Conservation (phyloP, 2,113 vertebrate species). For the Leptosomus discolor region DNA sequence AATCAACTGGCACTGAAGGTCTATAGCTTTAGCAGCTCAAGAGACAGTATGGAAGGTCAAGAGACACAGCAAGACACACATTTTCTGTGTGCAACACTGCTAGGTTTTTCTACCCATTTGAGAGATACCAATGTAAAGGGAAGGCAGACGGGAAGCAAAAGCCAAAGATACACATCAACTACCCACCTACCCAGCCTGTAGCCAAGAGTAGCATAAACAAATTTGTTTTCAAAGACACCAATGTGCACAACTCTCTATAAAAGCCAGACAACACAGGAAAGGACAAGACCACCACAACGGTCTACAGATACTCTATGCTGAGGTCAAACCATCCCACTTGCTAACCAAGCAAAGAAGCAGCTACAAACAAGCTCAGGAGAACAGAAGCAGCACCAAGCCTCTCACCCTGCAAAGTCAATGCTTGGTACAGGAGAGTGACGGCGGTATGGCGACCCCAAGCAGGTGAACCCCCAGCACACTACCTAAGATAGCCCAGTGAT, state of each 20-base stretch:
- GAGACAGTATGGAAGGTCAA: background rate
- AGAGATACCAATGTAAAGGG: background rate
- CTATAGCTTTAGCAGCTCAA: background rate
- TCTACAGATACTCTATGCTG: background rate
- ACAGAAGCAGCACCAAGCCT: background rate
- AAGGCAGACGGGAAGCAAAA: background rate
- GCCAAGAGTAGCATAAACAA: fast-evolving
- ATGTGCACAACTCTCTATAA: fast-evolving
- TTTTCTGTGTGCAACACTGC: background rate
- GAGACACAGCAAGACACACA: background rate
- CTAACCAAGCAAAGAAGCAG: background rate
- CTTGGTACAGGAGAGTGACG: fast-evolving
- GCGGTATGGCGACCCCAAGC: fast-evolving
- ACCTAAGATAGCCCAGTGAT: background rate
- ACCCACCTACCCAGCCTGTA: background rate
- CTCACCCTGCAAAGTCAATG: background rate
- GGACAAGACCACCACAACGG: fast-evolving
- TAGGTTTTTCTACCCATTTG: background rate
- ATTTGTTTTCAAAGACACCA: fast-evolving
- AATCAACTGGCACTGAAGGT: background rate
- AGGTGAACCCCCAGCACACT: background rate
- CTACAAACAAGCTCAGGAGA: background rate
- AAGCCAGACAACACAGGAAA: background rate
- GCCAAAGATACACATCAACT: background rate
- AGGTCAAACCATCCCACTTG: background rate